Evolutionary conservation across 2,797 vertebrate genomes (phyloP).

Genomic region (Staurois parvus): DNA sequence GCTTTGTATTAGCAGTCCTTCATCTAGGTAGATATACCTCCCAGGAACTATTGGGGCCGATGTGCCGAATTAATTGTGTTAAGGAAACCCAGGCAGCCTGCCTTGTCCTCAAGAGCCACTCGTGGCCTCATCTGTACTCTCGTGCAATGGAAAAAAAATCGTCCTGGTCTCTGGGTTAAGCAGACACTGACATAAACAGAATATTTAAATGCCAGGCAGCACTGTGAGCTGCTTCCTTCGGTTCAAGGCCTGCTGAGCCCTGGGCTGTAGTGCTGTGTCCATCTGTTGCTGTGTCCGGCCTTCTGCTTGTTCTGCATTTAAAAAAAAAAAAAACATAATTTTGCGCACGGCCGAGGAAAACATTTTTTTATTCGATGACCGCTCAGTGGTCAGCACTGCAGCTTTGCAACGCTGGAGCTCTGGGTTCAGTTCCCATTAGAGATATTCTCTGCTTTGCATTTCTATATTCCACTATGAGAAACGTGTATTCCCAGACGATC

Average conservation of each 20-base stretch:
- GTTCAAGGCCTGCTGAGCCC: conserved; percentile 23
- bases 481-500: too few species aligned
- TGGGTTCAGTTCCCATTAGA: too few species aligned
- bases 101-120: conserved; percentile 27
- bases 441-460: too few species aligned
- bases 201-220: conserved; percentile 1
- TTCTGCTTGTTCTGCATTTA: background rate
- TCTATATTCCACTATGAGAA: too few species aligned
- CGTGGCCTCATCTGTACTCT: conserved; percentile 32
- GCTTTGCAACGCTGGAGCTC: too few species aligned
- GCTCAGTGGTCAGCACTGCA: too few species aligned
- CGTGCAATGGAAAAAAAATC: conserved; percentile 29
- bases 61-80: background rate
- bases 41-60: background rate
- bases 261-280: conserved; percentile 2
- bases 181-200: conserved; percentile 37
- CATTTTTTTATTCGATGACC: background rate
- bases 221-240: conserved; percentile 29
- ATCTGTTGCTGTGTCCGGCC: conserved; percentile 25
- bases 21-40: background rate
- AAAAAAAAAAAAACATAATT: background rate
- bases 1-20: background rate
- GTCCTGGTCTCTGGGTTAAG: conserved; percentile 13
- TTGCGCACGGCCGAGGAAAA: background rate
- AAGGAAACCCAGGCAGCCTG: conserved; percentile 10